These are phyloP conservation scores for Calliphora vomitoria DNA, from an alignment of 2,888 invertebrate genomes.

Conservation along the genomic window DNA sequence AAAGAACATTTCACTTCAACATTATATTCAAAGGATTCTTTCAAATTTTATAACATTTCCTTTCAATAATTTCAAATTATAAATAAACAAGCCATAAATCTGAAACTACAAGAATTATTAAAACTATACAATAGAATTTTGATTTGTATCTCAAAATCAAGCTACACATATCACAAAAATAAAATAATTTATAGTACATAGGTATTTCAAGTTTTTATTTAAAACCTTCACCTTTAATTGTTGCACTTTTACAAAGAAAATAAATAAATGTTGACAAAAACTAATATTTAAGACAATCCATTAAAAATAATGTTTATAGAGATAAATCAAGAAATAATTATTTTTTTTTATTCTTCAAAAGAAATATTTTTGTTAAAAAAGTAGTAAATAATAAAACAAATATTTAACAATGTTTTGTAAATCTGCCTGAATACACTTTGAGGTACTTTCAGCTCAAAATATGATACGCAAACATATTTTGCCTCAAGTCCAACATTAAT, in stretches of 20 bases:
- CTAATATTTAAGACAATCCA: neutral
- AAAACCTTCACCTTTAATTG: conserved; percentile 41
- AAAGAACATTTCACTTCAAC: no score
- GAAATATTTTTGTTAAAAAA: no score
- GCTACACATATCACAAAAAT: conserved; percentile 36
- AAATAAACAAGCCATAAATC: conserved; percentile 12
- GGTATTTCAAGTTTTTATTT: neutral
- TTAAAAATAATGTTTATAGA: neutral
- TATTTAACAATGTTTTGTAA: conserved; percentile 43
- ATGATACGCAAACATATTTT: conserved; percentile 68
- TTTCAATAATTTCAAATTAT: neutral
- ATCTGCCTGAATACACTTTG: conserved; percentile 76
- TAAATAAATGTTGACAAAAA: conserved; percentile 4
- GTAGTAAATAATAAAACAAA: conserved; percentile 11
- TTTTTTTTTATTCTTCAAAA: no score
- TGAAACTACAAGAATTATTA: conserved; percentile 21
- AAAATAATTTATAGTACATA: neutral
- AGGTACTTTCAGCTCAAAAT: conserved; percentile 83
- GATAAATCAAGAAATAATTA: no score
- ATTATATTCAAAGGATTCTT: conserved; percentile 1
- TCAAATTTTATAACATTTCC: conserved; percentile 10
- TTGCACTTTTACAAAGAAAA: neutral
- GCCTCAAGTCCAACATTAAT: conserved; percentile 84
- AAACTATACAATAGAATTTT: neutral
- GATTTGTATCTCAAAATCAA: conserved; percentile 28